Evolutionary conservation across 2,888 invertebrate species (phyloP), one percentile per base, ranked within the genome.

Genomic region (Cataglyphis altisquamis): DNA sequence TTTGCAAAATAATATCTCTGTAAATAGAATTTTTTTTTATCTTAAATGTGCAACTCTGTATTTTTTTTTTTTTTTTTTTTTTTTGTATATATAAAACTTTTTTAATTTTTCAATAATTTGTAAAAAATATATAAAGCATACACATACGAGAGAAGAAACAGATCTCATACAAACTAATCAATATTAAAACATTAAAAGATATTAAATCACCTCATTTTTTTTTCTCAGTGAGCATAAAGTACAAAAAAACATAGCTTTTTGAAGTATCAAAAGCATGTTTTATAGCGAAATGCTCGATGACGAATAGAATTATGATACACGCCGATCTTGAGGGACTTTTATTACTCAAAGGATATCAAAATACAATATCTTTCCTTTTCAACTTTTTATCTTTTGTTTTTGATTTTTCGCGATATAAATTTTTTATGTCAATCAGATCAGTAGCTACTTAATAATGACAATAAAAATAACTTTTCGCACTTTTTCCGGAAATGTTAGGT

Each of bases 231-330:
- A 83, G 29, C 52, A 9, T 52, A 45, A 36, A 68, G 29, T 60
- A 39, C 32, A 39, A 57, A 62, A 48, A 36, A 41, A n/a, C 21
- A 10, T 68, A 18, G 21, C 10, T 66, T 66, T n/a, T 48, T 45
- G 15, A 81, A 84, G 74, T 86, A 84, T 88, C 84, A 62, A 62
- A 18, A 82, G 52, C 60, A 66, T 83, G 82, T 84, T 87, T 87
- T 85, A 86, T 83, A 84, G 77, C 57, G 48, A 74, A 73, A 83
- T 83, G 78, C 48, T 25, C 62, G 32, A 52, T 81, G 72, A 84
- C 78, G 63, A 45, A 45, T 62, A 86, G 73, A 86, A 89, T 85
- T 87, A 86, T 82, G 80, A 82, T 57, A 62, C 81, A 81, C 66
- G 41, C 75, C 81, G 85, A 86, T 84, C 41, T 45, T n/a, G 41